phyloP scores from a whole-genome alignment of 2,888 invertebrate genomes.

The Trisateles emortualis region DNA sequence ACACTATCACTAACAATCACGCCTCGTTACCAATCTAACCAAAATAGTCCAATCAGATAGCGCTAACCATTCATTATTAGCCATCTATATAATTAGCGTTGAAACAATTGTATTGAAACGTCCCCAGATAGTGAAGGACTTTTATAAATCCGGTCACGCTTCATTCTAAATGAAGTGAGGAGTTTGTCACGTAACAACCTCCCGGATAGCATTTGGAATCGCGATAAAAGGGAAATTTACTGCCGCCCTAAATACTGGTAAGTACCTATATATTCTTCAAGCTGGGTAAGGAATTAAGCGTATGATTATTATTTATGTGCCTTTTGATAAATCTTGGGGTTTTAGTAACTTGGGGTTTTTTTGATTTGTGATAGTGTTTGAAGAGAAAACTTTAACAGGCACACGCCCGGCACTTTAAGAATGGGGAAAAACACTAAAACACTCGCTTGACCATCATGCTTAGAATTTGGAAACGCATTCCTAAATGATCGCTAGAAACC shows the following conservation, averaged over 20 bases:
- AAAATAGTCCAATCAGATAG: conserved; percentile 3
- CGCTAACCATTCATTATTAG: conserved; percentile 12
- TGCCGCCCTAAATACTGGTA: conserved; percentile 65
- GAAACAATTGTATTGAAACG: conserved; percentile 59
- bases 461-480: too few relatives aligned
- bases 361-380: background rate
- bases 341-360: background rate
- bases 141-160: conserved; percentile 77
- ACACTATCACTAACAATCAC: background rate
- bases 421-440: too few relatives aligned
- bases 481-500: too few relatives aligned
- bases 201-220: conserved; percentile 74
- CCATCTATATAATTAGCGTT: conserved; percentile 35
- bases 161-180: conserved; percentile 75
- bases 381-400: too few relatives aligned
- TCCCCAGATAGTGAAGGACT: conserved; percentile 55
- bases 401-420: too few relatives aligned
- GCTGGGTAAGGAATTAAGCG: conserved; percentile 32
- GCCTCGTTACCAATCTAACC: background rate
- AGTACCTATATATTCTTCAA: conserved; percentile 47
- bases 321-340: conserved; percentile 1
- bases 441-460: too few relatives aligned
- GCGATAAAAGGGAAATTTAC: conserved; percentile 79
- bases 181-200: conserved; percentile 79
- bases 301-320: conserved; percentile 22